Percentiles rank a stretch among this genome's conserved stretches.
Conservation (phyloP, 1,140 invertebrate genomes). For the Neodiprion virginianus region DNA sequence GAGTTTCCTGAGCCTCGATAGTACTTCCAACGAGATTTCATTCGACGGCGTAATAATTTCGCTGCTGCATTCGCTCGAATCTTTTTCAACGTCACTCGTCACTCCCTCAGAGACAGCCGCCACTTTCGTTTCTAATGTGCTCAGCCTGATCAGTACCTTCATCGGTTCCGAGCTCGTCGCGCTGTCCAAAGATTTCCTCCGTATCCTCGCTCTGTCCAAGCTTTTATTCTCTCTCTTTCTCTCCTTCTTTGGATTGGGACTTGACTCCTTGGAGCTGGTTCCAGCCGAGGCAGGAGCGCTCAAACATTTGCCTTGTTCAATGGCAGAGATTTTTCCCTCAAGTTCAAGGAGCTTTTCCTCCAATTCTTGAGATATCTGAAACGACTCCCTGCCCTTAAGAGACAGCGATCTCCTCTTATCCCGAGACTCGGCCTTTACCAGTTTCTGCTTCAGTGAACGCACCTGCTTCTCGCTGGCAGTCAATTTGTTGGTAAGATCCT, state of each 20-base stretch:
- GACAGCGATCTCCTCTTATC: slow-evolving; percentile 82
- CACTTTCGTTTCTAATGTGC: slow-evolving; percentile 77
- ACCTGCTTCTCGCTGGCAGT: slow-evolving; percentile 84
- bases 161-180: slow-evolving; percentile 78
- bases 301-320: slow-evolving; percentile 62
- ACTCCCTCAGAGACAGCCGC: slow-evolving; percentile 64
- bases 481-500: slow-evolving; percentile 84
- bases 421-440: slow-evolving; percentile 77
- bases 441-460: slow-evolving; percentile 77
- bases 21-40: slow-evolving; percentile 48
- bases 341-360: slow-evolving; percentile 82
- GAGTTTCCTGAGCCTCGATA: slow-evolving; percentile 48
- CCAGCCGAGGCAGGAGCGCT: slow-evolving; percentile 45
- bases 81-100: slow-evolving; percentile 50
- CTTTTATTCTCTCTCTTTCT: slow-evolving; percentile 62
- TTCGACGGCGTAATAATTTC: slow-evolving; percentile 36
- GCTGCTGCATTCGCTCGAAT: slow-evolving; percentile 53
- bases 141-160: slow-evolving; percentile 77
- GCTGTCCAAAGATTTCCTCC: slow-evolving; percentile 78
- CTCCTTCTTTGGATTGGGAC: slow-evolving; percentile 58
- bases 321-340: slow-evolving; percentile 75
- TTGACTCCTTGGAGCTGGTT: slow-evolving; percentile 60
- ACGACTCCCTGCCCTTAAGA: slow-evolving; percentile 79
- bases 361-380: slow-evolving; percentile 80
- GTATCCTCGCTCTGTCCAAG: slow-evolving; percentile 58